These are phyloP conservation scores for Procavia capensis DNA, from an alignment of 2,113 vertebrate genomes.

Conservation along the genomic window DNA sequence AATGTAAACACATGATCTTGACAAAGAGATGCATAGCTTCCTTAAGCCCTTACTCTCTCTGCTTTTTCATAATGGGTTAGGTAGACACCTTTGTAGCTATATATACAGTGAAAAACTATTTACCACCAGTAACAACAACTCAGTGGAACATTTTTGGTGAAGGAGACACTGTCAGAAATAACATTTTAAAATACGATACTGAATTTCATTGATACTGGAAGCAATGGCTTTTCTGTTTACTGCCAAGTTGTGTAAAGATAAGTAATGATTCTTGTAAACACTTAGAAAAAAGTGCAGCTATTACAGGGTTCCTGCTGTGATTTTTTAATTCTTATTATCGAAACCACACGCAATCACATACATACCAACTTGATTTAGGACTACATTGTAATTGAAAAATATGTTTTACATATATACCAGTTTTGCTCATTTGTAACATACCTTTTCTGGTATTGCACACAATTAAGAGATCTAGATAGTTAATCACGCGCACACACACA, in stretches of 20 bases:
- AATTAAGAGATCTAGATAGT: neutral
- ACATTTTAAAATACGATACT: neutral
- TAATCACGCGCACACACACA: neutral
- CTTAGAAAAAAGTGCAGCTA: neutral
- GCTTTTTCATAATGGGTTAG: neutral
- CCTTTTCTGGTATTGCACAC: neutral
- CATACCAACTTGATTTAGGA: slow-evolving; percentile 14
- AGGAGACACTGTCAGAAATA: neutral
- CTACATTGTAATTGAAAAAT: slow-evolving; percentile 26
- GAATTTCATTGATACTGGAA: neutral
- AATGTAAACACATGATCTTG: slow-evolving; percentile 8
- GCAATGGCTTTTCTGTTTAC: slow-evolving; percentile 30
- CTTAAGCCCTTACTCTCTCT: neutral
- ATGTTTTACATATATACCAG: slow-evolving; percentile 19
- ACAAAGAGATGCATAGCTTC: neutral
- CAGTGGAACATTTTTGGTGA: neutral
- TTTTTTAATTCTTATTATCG: slow-evolving; percentile 54
- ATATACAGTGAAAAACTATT: neutral
- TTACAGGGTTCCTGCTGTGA: slow-evolving; percentile 39
- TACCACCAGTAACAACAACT: neutral
- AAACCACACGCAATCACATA: neutral
- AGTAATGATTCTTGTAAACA: slow-evolving; percentile 58
- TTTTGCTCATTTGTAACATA: neutral
- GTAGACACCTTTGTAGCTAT: neutral
- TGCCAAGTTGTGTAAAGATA: slow-evolving; percentile 48